Conservation (phyloP, 2,797 vertebrate genomes). For the Catharus ustulatus region DNA sequence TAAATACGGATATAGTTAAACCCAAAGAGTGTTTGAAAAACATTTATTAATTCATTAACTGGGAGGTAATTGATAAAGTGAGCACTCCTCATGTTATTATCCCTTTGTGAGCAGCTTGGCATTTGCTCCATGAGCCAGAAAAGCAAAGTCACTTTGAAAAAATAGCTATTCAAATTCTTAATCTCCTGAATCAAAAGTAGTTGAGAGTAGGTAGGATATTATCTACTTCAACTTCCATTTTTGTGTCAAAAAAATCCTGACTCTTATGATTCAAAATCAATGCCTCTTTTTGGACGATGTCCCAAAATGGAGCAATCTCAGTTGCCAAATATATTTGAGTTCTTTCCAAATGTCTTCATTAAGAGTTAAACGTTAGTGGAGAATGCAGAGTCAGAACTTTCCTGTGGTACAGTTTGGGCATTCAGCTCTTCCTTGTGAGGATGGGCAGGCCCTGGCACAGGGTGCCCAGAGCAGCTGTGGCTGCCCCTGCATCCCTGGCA, state of each 20-base stretch:
- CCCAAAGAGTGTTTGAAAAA: constrained; percentile 35
- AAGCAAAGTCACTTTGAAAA: not conserved
- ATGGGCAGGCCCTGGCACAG: not conserved
- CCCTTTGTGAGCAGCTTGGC: constrained; percentile 9
- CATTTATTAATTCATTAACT: constrained; percentile 62
- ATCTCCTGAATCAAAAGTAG: not conserved
- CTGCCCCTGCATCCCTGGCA: not conserved
- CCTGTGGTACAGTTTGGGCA: not conserved
- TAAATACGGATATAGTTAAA: constrained; percentile 44
- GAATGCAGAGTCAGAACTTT: not conserved
- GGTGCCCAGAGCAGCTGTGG: not conserved
- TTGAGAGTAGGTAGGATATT: not conserved
- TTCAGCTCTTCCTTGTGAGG: not conserved
- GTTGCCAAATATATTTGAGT: not conserved
- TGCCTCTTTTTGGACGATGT: not conserved
- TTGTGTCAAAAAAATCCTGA: not conserved
- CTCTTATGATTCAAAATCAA: not conserved
- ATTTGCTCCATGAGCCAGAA: constrained; percentile 1
- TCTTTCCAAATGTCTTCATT: not conserved
- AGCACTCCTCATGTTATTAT: not conserved
- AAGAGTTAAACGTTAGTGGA: not conserved
- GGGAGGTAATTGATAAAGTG: constrained; percentile 40
- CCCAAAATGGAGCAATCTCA: not conserved
- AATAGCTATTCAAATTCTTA: not conserved
- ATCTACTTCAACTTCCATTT: not conserved